A percentile compares a stretch with the other conserved stretches of the same genome.
These are phyloP conservation scores for Zygothrica quintamaculata DNA, from an alignment of 2,888 invertebrate species.

Conservation along the genomic window DNA sequence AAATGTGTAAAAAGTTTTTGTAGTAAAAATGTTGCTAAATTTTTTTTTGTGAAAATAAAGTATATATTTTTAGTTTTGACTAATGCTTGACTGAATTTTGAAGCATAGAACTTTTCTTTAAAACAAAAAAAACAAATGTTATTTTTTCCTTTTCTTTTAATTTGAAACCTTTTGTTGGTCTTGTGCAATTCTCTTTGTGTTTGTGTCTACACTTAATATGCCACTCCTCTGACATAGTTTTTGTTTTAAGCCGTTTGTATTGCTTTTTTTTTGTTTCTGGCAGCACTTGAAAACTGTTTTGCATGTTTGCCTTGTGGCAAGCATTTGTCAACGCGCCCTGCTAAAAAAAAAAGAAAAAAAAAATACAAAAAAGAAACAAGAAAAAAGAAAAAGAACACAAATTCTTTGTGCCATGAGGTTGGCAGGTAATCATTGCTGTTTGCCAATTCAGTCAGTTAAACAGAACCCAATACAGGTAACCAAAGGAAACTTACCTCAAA, in stretches of 20 bases:
- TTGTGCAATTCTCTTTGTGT: too few species aligned
- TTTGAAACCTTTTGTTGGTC: too few species aligned
- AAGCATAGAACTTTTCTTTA: too few species aligned
- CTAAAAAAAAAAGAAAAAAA: constrained; percentile 7
- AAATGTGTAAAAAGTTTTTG: too few species aligned
- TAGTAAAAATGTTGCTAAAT: too few species aligned
- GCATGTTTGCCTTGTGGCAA: constrained; percentile 46
- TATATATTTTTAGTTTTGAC: too few species aligned
- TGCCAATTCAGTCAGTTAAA: constrained; percentile 10
- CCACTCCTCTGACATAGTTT: constrained; percentile 19
- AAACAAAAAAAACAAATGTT: too few species aligned
- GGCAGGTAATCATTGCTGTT: constrained; percentile 9
- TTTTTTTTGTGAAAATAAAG: too few species aligned
- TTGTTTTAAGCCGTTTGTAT: neutral
- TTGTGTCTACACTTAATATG: neutral
- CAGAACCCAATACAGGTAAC: constrained; percentile 24
- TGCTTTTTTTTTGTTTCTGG: constrained; percentile 17
- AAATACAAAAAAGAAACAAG: constrained; percentile 10
- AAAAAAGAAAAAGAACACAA: constrained; percentile 13
- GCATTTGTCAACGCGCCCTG: constrained; percentile 61
- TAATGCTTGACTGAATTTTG: too few species aligned
- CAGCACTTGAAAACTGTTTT: constrained; percentile 49
- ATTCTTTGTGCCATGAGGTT: constrained; percentile 22
- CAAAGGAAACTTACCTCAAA: constrained; percentile 11
- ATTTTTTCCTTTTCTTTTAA: too few species aligned